These are phyloP conservation scores for Lochmaea capreae DNA, from an alignment of 2,888 invertebrate species.

Conservation along the genomic window DNA sequence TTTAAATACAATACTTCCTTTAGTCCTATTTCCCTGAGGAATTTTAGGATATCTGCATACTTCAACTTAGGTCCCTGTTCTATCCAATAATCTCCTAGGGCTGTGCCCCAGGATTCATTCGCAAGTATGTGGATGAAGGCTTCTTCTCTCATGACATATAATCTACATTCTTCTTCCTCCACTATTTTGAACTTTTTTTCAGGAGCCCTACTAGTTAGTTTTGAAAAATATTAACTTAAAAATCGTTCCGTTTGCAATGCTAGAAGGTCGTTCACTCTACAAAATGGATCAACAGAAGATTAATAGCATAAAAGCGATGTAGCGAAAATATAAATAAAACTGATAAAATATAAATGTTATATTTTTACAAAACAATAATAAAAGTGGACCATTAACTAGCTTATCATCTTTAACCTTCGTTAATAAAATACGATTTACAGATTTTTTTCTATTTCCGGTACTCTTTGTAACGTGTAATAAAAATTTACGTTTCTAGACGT, in stretches of 20 bases:
- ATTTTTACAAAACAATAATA: neutral
- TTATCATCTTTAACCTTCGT: constrained; percentile 1
- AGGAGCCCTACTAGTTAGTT: too few relatives aligned
- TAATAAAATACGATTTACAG: neutral
- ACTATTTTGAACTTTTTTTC: too few relatives aligned
- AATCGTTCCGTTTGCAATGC: neutral
- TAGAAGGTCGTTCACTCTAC: neutral
- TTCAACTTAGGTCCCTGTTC: too few relatives aligned
- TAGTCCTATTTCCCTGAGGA: too few relatives aligned
- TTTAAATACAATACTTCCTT: too few relatives aligned
- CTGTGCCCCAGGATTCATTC: too few relatives aligned
- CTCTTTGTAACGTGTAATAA: neutral
- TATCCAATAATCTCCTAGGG: too few relatives aligned
- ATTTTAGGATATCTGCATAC: too few relatives aligned
- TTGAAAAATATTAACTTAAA: neutral
- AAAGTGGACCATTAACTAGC: neutral
- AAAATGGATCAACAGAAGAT: neutral
- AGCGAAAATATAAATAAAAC: constrained; percentile 5
- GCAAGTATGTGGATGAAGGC: too few relatives aligned
- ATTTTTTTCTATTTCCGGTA: constrained; percentile 1
- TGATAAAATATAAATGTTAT: neutral
- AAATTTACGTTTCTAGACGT: neutral
- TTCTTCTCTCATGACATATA: too few relatives aligned
- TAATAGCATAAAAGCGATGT: constrained; percentile 1
- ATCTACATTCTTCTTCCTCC: too few relatives aligned